phyloP scores from a whole-genome alignment of 2,113 vertebrate genomes.

The Pogona vitticeps region DNA sequence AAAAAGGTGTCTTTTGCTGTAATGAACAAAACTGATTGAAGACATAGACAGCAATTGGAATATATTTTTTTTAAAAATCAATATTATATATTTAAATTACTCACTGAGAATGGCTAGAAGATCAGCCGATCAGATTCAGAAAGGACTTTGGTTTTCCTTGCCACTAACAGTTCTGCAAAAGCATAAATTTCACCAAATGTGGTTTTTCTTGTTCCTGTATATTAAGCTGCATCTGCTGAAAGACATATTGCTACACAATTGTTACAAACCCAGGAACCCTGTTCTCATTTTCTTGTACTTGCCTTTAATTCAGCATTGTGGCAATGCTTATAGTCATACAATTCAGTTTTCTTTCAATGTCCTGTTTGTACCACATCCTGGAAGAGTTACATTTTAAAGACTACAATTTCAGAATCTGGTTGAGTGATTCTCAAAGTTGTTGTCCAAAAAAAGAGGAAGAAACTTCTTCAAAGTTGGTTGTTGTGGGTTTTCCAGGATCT shows the following conservation, averaged over 20 bases:
- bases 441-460: no score
- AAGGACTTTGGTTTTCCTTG: not conserved
- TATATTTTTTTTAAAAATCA: not conserved
- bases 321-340: not conserved
- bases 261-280: not conserved
- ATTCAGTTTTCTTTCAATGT: not conserved
- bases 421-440: not conserved
- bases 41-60: constrained; percentile 37
- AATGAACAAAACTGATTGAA: constrained; percentile 43
- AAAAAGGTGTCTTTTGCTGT: constrained; percentile 51
- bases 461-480: no score
- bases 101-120: not conserved
- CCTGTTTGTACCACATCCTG: not conserved
- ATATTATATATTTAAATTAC: constrained; percentile 29
- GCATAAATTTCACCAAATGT: not conserved
- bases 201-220: not conserved
- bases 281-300: not conserved
- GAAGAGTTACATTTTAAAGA: not conserved
- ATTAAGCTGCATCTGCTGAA: not conserved
- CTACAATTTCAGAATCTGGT: not conserved
- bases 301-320: not conserved
- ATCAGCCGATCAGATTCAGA: not conserved
- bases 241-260: not conserved
- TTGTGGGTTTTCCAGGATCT: no score
- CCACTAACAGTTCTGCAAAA: not conserved